Evolutionary conservation across 2,888 invertebrate genomes (phyloP).

Genomic region (Brachypterus glaber): DNA sequence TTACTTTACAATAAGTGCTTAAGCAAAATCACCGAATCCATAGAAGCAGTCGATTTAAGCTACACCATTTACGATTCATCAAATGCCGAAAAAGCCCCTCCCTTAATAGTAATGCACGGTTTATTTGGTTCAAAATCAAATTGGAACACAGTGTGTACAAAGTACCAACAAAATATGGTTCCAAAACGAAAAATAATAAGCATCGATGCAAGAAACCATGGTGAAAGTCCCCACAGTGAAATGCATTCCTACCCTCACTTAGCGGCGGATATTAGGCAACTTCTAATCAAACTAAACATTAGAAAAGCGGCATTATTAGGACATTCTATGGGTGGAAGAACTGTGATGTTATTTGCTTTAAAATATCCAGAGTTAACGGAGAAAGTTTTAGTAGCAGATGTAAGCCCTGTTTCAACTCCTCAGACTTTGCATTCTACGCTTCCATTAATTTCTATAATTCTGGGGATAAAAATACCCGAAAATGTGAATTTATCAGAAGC

Average conservation of each 20-base stretch:
- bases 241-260: constrained; percentile 66
- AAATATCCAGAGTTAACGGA: constrained; percentile 55
- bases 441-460: no score
- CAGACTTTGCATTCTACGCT: no score
- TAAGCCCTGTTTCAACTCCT: constrained; percentile 57
- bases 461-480: no score
- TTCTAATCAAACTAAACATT: constrained; percentile 55
- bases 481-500: no score
- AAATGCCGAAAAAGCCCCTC: constrained; percentile 37
- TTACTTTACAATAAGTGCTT: background rate
- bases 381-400: constrained; percentile 61
- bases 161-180: constrained; percentile 47
- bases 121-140: constrained; percentile 80
- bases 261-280: constrained; percentile 60
- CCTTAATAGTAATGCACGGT: constrained; percentile 81
- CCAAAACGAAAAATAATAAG: constrained; percentile 62
- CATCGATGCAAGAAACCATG: constrained; percentile 90
- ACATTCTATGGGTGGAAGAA: constrained; percentile 94
- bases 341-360: constrained; percentile 77
- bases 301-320: constrained; percentile 65
- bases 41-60: constrained; percentile 51
- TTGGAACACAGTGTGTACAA: constrained; percentile 73
- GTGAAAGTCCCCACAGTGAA: constrained; percentile 75
- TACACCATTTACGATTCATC: constrained; percentile 56
- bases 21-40: background rate